Percentiles rank a stretch among this genome's conserved stretches.
Conservation (phyloP, 2,113 vertebrate species). For the Redunca redunca region DNA sequence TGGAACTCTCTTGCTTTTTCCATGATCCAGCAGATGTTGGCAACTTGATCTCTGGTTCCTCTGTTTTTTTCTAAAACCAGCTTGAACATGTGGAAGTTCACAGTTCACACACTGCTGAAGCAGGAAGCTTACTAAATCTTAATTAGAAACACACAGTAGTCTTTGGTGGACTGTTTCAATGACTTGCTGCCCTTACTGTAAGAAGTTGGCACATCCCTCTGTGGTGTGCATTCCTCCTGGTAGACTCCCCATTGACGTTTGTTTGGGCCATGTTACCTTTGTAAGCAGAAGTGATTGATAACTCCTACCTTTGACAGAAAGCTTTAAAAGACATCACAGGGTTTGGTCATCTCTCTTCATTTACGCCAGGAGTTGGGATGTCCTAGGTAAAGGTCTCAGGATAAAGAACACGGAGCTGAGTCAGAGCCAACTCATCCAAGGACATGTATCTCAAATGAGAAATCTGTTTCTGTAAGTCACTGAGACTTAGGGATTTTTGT, state of each 20-base stretch:
- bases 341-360: background rate
- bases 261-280: background rate
- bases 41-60: too few relatives aligned
- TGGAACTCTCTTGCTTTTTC: too few relatives aligned
- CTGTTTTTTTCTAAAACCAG: too few relatives aligned
- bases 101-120: background rate
- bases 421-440: background rate
- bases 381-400: background rate
- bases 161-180: background rate
- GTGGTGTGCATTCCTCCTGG: background rate
- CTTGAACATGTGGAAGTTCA: too few relatives aligned
- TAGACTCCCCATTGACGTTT: background rate
- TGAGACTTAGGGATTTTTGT: background rate
- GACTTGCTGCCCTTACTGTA: background rate
- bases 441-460: background rate
- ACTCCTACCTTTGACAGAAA: background rate
- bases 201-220: background rate
- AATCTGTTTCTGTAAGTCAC: background rate
- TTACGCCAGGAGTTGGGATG: background rate
- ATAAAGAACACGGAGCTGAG: background rate
- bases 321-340: background rate
- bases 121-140: background rate
- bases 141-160: background rate
- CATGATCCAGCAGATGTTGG: too few relatives aligned
- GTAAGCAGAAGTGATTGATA: background rate